Evolutionary conservation across 2,113 vertebrate species (phyloP).

Genomic region (Varanus komodoensis): DNA sequence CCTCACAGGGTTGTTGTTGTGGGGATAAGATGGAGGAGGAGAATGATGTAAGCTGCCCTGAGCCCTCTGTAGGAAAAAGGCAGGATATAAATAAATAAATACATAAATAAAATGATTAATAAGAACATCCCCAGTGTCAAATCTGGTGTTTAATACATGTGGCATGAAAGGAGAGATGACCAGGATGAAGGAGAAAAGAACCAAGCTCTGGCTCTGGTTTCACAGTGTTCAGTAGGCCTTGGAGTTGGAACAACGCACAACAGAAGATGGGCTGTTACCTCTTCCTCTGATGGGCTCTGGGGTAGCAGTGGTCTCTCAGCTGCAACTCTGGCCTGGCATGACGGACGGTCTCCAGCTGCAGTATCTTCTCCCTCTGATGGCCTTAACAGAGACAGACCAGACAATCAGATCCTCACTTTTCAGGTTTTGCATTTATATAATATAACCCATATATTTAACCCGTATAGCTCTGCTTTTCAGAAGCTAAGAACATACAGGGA

Average conservation of each 20-base stretch:
- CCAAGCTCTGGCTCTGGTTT: neutral
- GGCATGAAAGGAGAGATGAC: neutral
- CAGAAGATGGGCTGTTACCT: neutral
- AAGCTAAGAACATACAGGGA: too few relatives aligned
- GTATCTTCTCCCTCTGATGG: neutral
- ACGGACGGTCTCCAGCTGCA: neutral
- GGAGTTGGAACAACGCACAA: neutral
- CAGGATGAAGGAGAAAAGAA: neutral
- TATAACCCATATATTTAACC: too few relatives aligned
- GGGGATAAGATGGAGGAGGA: too few relatives aligned
- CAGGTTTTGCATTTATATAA: too few relatives aligned
- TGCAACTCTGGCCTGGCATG: neutral
- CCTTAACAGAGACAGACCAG: too few relatives aligned
- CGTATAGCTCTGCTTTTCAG: too few relatives aligned
- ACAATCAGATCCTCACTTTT: neutral
- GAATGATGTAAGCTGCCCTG: too few relatives aligned
- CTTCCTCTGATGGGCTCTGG: neutral
- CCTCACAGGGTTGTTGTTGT: too few relatives aligned
- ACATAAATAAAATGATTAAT: neutral
- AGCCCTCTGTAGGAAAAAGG: too few relatives aligned
- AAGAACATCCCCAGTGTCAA: neutral
- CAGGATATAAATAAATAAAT: too few relatives aligned
- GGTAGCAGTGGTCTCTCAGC: neutral
- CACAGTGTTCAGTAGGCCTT: too few relatives aligned
- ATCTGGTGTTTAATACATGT: neutral